Evolutionary conservation across 2,797 vertebrate genomes (phyloP), one percentile per base, ranked within the genome.

Genomic region (Lophotriccus pileatus): DNA sequence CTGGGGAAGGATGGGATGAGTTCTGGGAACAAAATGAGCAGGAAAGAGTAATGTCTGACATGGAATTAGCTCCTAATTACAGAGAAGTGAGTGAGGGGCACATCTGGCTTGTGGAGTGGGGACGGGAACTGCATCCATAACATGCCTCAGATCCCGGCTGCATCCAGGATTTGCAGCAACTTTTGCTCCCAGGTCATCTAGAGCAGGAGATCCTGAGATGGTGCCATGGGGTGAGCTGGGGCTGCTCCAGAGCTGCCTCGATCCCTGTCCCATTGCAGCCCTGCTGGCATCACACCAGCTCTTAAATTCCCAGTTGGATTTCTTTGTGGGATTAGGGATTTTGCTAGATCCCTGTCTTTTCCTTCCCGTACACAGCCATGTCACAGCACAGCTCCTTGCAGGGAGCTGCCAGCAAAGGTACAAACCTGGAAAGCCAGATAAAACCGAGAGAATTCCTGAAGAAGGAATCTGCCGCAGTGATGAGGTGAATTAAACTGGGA

Each of bases 141-240:
- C 27, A 0, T 1, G 2, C 27, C 17, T 12, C 2, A 6, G 18
- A 12, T 7, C 11, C 52, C 0, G 1, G 34, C 46, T 37, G 43
- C 13, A 28, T 34, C 12, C 1, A 3, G 36, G 23, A 14, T 23
- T 18, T 47, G 19, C 43, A 27, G 52, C 23, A 13, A 44, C 39
- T 69, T 58, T 43, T 7, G 2, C 30, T 14, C 22, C 20, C 1
- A 3, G 24, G 10, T 72, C 15, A 4, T 41, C 37, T 39, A 23
- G 32, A 37, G 7, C 10, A 5, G 52, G 70, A 41, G 52, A 7
- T n/a, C 20, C 3, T 16, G 50, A n/a, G 66, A 1, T 24, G 13
- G 28, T 30, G 32, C 50, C 2, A 0, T 19, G 0, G 0, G 55
- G n/a, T 52, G 52, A 46, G 15, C 47, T 36, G 53, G 15, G n/a